These are phyloP conservation scores for Chaetophractus vellerosus DNA, from an alignment of 2,797 vertebrate species.

Conservation along the genomic window DNA sequence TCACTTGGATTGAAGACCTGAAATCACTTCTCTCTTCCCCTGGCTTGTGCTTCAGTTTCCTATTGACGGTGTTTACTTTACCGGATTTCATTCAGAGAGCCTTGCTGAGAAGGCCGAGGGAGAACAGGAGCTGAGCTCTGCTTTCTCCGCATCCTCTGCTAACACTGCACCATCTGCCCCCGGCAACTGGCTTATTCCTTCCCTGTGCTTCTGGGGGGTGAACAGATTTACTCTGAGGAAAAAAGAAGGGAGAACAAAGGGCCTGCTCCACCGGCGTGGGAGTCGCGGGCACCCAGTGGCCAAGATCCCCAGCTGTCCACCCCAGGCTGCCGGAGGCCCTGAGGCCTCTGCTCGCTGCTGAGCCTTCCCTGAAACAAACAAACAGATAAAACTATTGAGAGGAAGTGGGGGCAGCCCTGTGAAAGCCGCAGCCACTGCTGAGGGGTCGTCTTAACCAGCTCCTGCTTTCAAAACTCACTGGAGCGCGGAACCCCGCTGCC, in stretches of 20 bases:
- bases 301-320: constrained; percentile 1
- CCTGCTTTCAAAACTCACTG: constrained; percentile 43
- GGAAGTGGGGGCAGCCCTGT: neutral
- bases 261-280: neutral
- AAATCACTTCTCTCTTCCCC: constrained; percentile 69
- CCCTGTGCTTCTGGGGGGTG: constrained; percentile 79
- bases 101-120: constrained; percentile 64
- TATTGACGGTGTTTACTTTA: constrained; percentile 69
- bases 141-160: constrained; percentile 75
- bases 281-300: neutral
- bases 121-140: constrained; percentile 70
- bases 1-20: constrained; percentile 65
- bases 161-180: constrained; percentile 84
- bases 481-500: neutral
- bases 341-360: neutral
- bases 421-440: neutral
- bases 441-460: neutral
- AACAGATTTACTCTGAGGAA: constrained; percentile 81
- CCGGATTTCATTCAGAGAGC: constrained; percentile 54
- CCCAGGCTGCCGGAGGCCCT: neutral
- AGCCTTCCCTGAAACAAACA: neutral
- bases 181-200: constrained; percentile 80
- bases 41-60: constrained; percentile 64
- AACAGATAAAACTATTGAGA: constrained; percentile 48
- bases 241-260: constrained; percentile 72